Conservation (phyloP, 2,888 invertebrate genomes). For the Endomychus coccineus region DNA sequence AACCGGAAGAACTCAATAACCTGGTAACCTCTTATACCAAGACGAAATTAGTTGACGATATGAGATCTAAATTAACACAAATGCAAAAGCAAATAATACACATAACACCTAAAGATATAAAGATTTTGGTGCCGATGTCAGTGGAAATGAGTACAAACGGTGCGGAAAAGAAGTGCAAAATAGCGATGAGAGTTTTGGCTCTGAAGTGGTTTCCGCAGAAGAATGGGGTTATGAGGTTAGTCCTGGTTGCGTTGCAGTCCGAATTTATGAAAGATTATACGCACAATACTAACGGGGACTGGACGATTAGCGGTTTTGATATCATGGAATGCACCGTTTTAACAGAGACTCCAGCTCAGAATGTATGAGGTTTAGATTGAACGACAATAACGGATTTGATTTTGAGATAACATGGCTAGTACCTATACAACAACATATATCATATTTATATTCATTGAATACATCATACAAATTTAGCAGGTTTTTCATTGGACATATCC, state of each 20-base stretch:
- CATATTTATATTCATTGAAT: no score
- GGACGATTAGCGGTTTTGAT: conserved; percentile 38
- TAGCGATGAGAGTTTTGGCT: conserved; percentile 36
- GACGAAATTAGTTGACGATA: conserved; percentile 31
- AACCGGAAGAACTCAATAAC: conserved; percentile 32
- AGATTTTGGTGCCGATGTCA: conserved; percentile 39
- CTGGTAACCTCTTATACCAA: conserved; percentile 31
- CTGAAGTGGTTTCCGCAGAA: conserved; percentile 38
- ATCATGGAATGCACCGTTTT: conserved; percentile 38
- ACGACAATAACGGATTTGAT: no score
- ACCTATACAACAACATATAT: no score
- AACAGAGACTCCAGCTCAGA: conserved; percentile 16
- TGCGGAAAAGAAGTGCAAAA: conserved; percentile 28
- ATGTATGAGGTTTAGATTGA: no score
- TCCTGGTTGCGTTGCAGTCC: conserved; percentile 39
- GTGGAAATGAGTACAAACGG: conserved; percentile 29
- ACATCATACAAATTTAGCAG: no score
- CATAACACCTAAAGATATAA: conserved; percentile 38
- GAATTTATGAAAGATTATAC: conserved; percentile 40
- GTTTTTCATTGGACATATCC: no score
- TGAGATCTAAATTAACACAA: conserved; percentile 30
- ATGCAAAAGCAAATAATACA: conserved; percentile 36
- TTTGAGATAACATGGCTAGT: no score
- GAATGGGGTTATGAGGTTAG: conserved; percentile 32
- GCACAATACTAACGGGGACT: conserved; percentile 30